A percentile compares a stretch with the other conserved stretches of the same genome.
phyloP scores from a whole-genome alignment of 1,140 invertebrate species.

The Steinernema khuongi region DNA sequence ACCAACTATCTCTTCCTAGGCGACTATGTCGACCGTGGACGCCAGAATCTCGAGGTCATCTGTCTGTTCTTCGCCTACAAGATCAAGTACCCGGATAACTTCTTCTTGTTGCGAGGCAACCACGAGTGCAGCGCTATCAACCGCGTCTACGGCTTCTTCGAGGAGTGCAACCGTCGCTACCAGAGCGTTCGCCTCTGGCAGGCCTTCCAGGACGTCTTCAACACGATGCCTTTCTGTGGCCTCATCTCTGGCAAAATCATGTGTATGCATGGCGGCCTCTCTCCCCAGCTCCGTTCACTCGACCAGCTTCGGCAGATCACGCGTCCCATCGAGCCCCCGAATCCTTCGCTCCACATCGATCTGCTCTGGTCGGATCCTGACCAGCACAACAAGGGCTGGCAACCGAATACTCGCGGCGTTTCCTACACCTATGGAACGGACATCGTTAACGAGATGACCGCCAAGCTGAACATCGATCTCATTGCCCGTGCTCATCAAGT shows the following conservation, averaged over 20 bases:
- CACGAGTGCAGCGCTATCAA: conserved; percentile 67
- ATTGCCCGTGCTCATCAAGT: conserved; percentile 50
- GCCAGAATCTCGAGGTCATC: conserved; percentile 58
- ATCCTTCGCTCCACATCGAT: conserved; percentile 76
- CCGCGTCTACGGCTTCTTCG: conserved; percentile 66
- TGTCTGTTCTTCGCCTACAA: conserved; percentile 66
- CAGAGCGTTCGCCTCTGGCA: conserved; percentile 63
- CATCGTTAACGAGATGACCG: conserved; percentile 23
- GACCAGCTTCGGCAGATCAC: conserved; percentile 63
- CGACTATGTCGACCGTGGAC: conserved; percentile 38
- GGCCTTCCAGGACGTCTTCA: conserved; percentile 64
- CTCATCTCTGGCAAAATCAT: conserved; percentile 80
- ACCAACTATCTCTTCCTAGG: conserved; percentile 36
- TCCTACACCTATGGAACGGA: conserved; percentile 57
- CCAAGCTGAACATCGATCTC: conserved; percentile 20
- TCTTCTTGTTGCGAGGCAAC: conserved; percentile 60
- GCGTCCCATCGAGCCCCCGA: conserved; percentile 67
- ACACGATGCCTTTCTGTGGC: conserved; percentile 60
- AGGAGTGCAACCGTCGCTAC: conserved; percentile 65
- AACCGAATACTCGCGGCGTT: conserved; percentile 62
- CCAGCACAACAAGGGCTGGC: conserved; percentile 60
- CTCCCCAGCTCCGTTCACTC: conserved; percentile 68
- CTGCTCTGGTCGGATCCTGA: conserved; percentile 71
- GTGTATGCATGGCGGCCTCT: conserved; percentile 75
- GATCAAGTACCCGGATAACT: conserved; percentile 67